Conservation (phyloP, 2,797 vertebrate genomes). For the Limosa lapponica region DNA sequence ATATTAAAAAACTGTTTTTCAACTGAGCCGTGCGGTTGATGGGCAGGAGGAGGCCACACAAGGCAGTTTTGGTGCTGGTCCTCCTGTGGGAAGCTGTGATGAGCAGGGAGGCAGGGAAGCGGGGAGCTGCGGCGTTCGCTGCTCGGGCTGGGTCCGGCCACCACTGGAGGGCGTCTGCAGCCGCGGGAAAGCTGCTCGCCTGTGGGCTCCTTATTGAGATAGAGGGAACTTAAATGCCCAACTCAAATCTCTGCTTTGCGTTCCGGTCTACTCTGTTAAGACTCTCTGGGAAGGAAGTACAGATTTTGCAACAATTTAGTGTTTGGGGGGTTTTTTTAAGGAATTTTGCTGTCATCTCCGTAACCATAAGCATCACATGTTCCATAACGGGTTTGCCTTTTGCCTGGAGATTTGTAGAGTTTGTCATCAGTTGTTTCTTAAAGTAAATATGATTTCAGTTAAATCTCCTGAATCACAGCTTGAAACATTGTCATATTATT, state of each 20-base stretch:
- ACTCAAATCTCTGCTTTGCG: not conserved
- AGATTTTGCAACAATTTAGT: not conserved
- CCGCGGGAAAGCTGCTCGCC: not conserved
- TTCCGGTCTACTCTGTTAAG: not conserved
- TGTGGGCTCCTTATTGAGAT: fast-evolving
- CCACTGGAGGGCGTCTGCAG: slow-evolving; percentile 33
- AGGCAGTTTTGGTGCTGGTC: not conserved
- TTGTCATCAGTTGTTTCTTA: not conserved
- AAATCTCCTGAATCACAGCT: not conserved
- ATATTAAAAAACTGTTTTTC: fast-evolving
- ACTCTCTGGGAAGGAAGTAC: not conserved
- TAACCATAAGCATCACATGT: fast-evolving
- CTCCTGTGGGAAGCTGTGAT: not conserved
- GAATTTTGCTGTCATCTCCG: fast-evolving
- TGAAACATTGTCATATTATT: not conserved
- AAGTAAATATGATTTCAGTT: not conserved
- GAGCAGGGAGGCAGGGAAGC: not conserved
- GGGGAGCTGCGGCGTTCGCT: fast-evolving
- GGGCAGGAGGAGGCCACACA: not conserved
- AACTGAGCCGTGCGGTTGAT: not conserved
- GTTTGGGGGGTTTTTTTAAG: not conserved
- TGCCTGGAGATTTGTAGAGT: not conserved
- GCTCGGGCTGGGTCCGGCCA: not conserved
- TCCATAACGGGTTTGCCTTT: not conserved
- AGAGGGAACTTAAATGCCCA: not conserved